Conservation (phyloP, 2,888 invertebrate genomes). For the Troides aeacus region DNA sequence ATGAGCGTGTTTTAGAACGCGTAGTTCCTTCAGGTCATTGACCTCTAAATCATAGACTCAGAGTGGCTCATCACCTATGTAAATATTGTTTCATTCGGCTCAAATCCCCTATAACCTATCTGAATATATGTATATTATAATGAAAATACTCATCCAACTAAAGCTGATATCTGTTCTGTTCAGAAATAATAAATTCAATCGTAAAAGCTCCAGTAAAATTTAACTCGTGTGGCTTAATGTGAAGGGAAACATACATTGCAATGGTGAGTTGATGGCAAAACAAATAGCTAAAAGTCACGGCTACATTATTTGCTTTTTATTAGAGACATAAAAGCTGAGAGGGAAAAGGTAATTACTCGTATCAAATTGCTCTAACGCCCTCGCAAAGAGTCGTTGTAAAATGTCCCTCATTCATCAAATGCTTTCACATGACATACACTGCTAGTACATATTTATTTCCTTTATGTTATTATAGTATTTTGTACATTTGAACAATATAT, state of each 20-base stretch:
- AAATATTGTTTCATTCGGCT: no score
- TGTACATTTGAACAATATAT: background rate
- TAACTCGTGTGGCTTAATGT: background rate
- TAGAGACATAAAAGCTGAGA: conserved; percentile 17
- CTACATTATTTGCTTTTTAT: conserved; percentile 7
- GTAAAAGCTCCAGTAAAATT: background rate
- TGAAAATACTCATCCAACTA: no score
- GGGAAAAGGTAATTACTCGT: conserved; percentile 10
- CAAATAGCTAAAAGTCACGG: background rate
- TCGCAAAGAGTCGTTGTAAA: conserved; percentile 5
- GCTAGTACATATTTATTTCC: background rate
- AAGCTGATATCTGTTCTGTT: no score
- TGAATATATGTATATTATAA: no score
- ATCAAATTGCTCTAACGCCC: conserved; percentile 11
- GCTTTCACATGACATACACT: conserved; percentile 7
- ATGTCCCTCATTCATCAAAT: conserved; percentile 13
- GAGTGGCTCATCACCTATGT: no score
- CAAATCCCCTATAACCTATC: no score
- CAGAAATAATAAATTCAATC: background rate
- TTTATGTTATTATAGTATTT: background rate
- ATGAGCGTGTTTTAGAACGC: no score
- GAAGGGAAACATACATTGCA: background rate
- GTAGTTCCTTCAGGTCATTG: no score
- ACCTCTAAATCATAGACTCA: no score
- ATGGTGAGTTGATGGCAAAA: background rate